Percentiles rank a stretch among this genome's conserved stretches.
phyloP scores from a whole-genome alignment of 1,140 invertebrate genomes.

The Copidosoma floridanum region DNA sequence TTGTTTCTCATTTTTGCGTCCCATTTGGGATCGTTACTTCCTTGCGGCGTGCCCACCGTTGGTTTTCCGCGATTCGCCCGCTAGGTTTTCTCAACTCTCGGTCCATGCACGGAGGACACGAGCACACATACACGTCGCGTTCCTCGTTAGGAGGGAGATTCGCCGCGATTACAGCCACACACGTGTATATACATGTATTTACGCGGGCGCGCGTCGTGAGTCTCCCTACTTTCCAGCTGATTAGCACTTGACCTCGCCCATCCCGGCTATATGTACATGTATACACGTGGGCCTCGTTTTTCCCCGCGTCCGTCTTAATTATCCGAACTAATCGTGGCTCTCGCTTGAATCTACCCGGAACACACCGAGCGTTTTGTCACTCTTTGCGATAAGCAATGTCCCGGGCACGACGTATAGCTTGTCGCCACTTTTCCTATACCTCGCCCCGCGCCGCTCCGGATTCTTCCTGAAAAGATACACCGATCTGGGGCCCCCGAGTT shows the following conservation, averaged over 20 bases:
- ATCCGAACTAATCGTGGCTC: slow-evolving; percentile 18
- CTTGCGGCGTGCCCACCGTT: too few species aligned
- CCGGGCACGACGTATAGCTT: slow-evolving; percentile 16
- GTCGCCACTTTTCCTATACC: too few species aligned
- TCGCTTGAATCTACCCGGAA: neutral
- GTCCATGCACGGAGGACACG: too few species aligned
- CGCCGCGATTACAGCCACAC: neutral
- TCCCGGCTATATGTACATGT: too few species aligned
- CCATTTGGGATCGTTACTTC: too few species aligned
- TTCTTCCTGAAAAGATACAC: slow-evolving; percentile 25
- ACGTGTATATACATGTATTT: neutral
- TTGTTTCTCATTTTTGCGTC: too few species aligned
- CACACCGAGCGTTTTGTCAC: slow-evolving; percentile 25
- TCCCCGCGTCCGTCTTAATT: slow-evolving; percentile 15
- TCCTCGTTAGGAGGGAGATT: too few species aligned
- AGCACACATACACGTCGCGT: too few species aligned
- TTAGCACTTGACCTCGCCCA: slow-evolving; percentile 26
- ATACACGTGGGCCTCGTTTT: neutral
- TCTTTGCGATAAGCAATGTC: slow-evolving; percentile 27
- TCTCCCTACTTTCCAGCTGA: slow-evolving; percentile 10
- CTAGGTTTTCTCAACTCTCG: too few species aligned
- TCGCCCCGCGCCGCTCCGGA: neutral
- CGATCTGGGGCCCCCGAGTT: too few species aligned
- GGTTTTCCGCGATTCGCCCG: too few species aligned
- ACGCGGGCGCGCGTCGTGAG: neutral